Base-by-base conservation (phyloP, 1,140 invertebrate genomes). In the Listronotus bonariensis region DNA sequence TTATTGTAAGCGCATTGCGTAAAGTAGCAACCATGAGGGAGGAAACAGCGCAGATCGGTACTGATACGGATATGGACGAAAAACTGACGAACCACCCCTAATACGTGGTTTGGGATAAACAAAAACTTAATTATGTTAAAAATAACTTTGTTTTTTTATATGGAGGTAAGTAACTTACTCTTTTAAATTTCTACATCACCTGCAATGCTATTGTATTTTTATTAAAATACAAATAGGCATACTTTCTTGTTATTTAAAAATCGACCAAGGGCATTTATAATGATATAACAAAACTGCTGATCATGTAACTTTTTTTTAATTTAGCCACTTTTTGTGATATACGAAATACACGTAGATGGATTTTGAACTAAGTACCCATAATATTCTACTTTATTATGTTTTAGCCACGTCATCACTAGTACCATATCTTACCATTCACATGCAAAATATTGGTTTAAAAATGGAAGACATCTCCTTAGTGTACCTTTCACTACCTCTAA, bases 381-480 rank as follows among this genome's bases (percentile, higher is more conserved):
- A n/a, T 38, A 34, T 53, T 17, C 8, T n/a, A n/a, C n/a, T 7
- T 31, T 11, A 14, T 26, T 53, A 8, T 68, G 69, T 84, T 83
- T 26, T 77, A 89, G 91, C 89, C 20, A 89, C 88, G 42, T 88
- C 89, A 49, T 91, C 90, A 14, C 80, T 93, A 42, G 75, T 93
- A 45, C 92, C 92, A 0, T 94, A 92, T 76, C 78, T 94, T 64
- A 91, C 91, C 0, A 88, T 94, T 61, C 92, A 93, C 77, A 93
- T 93, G 92, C 89, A 91, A 79, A 89, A 89, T 76, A 88, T 94
- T 74, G 92, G 92, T 57, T 81, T 95, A 17, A 89, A 89, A 17
- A 87, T 92, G 56, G 87, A 90, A 70, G 90, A 95, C 81, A 91
- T 92, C 66, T 89, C 90, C 42, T 87, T 92, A 71, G 90, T 93